These are phyloP conservation scores for Drosophila fuyamai DNA, from an alignment of 1,140 invertebrate genomes.

Conservation along the genomic window DNA sequence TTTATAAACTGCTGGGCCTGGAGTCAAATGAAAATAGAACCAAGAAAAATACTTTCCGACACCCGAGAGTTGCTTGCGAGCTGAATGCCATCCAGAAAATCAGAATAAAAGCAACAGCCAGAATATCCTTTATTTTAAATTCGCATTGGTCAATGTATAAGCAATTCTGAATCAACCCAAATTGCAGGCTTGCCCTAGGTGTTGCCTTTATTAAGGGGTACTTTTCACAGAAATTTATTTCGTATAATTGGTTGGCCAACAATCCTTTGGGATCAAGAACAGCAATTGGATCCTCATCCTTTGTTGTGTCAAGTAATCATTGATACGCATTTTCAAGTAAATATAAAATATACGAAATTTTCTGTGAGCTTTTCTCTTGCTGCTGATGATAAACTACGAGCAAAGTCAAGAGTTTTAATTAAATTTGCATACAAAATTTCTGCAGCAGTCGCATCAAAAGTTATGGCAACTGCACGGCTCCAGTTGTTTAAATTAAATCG, in stretches of 20 bases:
- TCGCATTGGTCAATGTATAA: not conserved
- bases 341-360: constrained; percentile 47
- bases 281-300: constrained; percentile 29
- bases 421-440: constrained; percentile 65
- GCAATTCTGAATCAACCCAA: not conserved
- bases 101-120: not conserved
- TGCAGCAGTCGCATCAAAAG: constrained; percentile 39
- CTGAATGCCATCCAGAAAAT: constrained; percentile 8
- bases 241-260: constrained; percentile 17
- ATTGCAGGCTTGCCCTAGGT: not conserved
- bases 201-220: not conserved
- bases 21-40: constrained; percentile 13
- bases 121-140: not conserved
- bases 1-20: constrained; percentile 40
- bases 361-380: constrained; percentile 15
- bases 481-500: constrained; percentile 41
- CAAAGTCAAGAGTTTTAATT: constrained; percentile 57
- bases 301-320: constrained; percentile 57
- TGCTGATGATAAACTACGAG: constrained; percentile 29
- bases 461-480: constrained; percentile 40
- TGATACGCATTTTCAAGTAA: constrained; percentile 32
- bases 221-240: not conserved
- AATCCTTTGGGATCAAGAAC: constrained; percentile 28
- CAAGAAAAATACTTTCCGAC: constrained; percentile 43
- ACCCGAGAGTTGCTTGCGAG: constrained; percentile 47